Evolutionary conservation across 1,140 invertebrate species (phyloP), one percentile per base, ranked within the genome.

Genomic region (Venustaconcha ellipsiformis): DNA sequence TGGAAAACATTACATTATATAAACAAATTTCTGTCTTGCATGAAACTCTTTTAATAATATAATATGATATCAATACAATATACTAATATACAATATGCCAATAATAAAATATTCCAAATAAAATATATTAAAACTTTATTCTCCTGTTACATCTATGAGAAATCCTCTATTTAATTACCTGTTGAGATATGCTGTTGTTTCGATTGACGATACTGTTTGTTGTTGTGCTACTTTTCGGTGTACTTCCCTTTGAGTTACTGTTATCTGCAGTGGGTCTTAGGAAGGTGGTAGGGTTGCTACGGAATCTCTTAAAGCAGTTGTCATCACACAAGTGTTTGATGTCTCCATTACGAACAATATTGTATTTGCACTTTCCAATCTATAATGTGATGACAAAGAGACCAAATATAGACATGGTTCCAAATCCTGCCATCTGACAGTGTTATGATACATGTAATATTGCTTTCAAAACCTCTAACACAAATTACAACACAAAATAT

Each of bases 291-390:
- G 85, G 90, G 80, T 85, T 89, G 18, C 78, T 73, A 26, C 88
- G 89, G 88, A 92, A 92, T 79, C 86, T 86, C 84, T 90, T 88
- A 84, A 92, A 92, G 88, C 92, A 91, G 1, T 75, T 76, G 74
- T 91, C 88, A 80, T 89, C 87, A 79, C 90, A 91, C 23, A 91
- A 78, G 75, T 89, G 90, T 70, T 89, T 88, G 26, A 87, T 87
- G 71, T 89, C 90, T 20, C 88, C 89, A 83, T 89, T 88, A 30
- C 89, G 83, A 4, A 90, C 84, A 55, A 91, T 90, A 82, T 91
- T 90, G 74, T 90, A 91, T 80, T 91, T 91, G 80, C 90, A 91
- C 70, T 83, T 86, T 58, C 85, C 84, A 64, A 88, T 79, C 90
- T 91, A 76, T 55, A 83, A 78, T 48, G 77, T 67, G 78, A 79